Evolutionary conservation across 1,140 invertebrate species (phyloP), one percentile per base, ranked within the genome.

Genomic region (Aphelenchoides avenae): DNA sequence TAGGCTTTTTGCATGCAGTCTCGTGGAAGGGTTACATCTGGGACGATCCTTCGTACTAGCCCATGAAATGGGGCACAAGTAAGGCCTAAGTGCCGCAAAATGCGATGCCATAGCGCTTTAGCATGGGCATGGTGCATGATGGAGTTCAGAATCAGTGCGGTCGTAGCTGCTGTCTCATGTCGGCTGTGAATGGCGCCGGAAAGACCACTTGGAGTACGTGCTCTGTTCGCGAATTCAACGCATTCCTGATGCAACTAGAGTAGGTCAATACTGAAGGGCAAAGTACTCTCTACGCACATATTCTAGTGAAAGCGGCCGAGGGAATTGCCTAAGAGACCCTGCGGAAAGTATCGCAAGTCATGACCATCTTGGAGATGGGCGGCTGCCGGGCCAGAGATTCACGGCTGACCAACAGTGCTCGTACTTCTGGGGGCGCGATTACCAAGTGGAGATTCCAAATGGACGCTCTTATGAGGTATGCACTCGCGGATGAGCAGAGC

Each of bases 21-120:
- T 75, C 6, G 73, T 75, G 3, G 73, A 75, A 55, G 73, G 73
- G 13, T 46, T 75, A 1, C 73, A 75, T 53, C 58, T 75, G 40
- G 73, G 73, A 9, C 54, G 73, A 33, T 73, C 69, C 29, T 76
- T 75, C 53, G 73, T 75, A 1, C 48, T 75, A 37, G 73, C 73
- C 3, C 73, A 75, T 51, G 73, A 75, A 58, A 72, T 75, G 75
- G 73, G 73, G 27, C 73, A 75, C 44, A 75, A 75, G 73, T 75
- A 40, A 55, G 70, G 5, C 30, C 3, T n/a, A n/a, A n/a, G n/a
- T n/a, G n/a, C n/a, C n/a, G n/a, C n/a, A n/a, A n/a, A n/a, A n/a
- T n/a, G n/a, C n/a, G n/a, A 31, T 29, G 7, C 5, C 6, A 1
- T n/a, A 5, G 6, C 5, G 13, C 52, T 69, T 46, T 40, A 75